phyloP scores from a whole-genome alignment of 53 echinoderm and acorn worm species.

The Luidia sarsii region DNA sequence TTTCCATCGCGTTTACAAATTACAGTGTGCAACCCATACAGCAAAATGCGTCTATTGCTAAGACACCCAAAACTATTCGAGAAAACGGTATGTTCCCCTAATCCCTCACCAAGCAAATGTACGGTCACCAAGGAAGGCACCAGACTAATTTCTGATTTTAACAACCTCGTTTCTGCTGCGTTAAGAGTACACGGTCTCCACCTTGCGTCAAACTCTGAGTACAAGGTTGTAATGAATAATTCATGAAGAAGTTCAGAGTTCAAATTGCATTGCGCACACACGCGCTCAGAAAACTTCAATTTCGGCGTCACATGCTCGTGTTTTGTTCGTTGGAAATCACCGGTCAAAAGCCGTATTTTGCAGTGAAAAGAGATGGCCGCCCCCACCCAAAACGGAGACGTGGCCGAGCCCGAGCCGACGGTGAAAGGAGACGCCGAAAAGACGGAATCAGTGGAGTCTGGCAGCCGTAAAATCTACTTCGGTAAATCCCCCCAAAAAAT shows the following conservation, averaged over 20 bases:
- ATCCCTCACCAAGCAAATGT: not conserved
- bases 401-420: not conserved
- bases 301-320: conserved; percentile 4
- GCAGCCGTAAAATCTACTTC: conserved; percentile 40
- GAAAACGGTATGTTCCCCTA: conserved; percentile 6
- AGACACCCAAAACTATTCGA: conserved; percentile 42
- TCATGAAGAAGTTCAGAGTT: conserved; percentile 26
- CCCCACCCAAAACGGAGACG: not conserved
- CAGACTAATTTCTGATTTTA: conserved; percentile 11
- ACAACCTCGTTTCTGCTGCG: conserved; percentile 17
- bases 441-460: not conserved
- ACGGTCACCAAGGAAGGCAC: not conserved
- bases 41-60: conserved; percentile 20
- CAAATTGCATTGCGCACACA: not conserved
- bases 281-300: not conserved
- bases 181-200: not conserved
- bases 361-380: too few species aligned
- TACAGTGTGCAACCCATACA: too few species aligned
- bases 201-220: not conserved
- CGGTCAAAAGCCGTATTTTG: not conserved
- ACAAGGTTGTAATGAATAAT: not conserved
- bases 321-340: not conserved
- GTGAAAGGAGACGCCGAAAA: conserved; percentile 14
- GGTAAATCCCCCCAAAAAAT: conserved; percentile 30
- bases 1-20: too few species aligned